Conservation (phyloP, 2,113 vertebrate genomes). For the Balaenoptera acutorostrata region DNA sequence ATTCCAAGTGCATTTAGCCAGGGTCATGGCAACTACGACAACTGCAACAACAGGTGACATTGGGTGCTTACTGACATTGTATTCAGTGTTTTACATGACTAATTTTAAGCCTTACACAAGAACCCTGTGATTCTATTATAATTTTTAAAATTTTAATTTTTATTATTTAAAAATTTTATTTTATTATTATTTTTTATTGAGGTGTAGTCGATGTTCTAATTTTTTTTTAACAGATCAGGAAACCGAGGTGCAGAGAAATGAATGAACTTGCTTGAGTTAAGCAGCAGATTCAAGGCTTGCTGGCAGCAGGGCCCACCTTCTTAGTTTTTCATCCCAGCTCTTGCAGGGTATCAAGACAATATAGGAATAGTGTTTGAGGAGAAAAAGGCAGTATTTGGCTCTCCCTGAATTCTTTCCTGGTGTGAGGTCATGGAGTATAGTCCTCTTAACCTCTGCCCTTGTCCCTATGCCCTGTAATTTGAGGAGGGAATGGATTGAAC, state of each 20-base stretch:
- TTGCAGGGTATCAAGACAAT: background rate
- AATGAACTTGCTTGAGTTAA: background rate
- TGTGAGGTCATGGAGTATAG: background rate
- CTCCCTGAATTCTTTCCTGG: background rate
- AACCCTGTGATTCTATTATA: background rate
- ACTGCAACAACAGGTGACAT: background rate
- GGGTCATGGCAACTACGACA: background rate
- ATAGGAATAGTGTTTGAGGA: background rate
- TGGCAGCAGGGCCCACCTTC: background rate
- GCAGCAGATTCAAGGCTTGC: background rate
- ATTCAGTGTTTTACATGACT: background rate
- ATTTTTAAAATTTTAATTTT: background rate
- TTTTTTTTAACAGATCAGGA: background rate
- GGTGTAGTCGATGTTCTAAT: background rate
- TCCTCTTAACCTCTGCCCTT: background rate
- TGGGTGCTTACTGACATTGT: background rate
- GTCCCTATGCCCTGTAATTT: background rate
- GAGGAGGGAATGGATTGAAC: background rate
- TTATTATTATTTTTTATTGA: background rate
- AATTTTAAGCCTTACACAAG: background rate
- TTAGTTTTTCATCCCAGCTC: background rate
- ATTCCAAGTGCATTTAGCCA: background rate
- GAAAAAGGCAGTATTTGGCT: background rate
- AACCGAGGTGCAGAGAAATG: background rate
- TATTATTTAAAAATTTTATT: background rate